Evolutionary conservation across 1,140 invertebrate genomes (phyloP).

Genomic region (Leptestheria dahalacensis): DNA sequence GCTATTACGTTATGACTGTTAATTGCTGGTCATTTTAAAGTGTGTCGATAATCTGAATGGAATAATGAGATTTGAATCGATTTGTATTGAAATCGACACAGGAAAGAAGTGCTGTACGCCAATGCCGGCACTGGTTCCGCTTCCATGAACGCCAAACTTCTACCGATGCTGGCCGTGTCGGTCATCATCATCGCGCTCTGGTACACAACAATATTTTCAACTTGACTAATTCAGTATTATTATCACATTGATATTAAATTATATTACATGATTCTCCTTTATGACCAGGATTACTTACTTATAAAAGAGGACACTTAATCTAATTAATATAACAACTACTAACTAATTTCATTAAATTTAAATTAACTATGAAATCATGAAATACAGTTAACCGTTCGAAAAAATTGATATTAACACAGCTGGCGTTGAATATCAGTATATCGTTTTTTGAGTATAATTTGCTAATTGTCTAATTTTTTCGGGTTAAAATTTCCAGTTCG

Average conservation of each 20-base stretch:
- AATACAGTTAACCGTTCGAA: too few relatives aligned
- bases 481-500: neutral
- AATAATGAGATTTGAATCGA: too few relatives aligned
- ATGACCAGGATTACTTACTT: too few relatives aligned
- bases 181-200: slow-evolving; percentile 7
- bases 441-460: neutral
- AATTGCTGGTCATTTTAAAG: too few relatives aligned
- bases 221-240: neutral
- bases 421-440: neutral
- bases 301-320: too few relatives aligned
- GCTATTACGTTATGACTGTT: too few relatives aligned
- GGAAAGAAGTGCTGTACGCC: neutral
- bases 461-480: neutral
- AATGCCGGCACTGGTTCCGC: too few relatives aligned
- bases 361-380: too few relatives aligned
- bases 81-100: too few relatives aligned
- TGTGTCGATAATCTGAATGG: too few relatives aligned
- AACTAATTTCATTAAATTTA: too few relatives aligned
- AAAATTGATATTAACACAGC: neutral
- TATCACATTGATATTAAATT: neutral
- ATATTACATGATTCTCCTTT: neutral
- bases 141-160: slow-evolving; percentile 8
- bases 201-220: neutral
- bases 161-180: slow-evolving; percentile 9
- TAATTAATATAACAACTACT: too few relatives aligned